Evolutionary conservation across 1,140 invertebrate species (phyloP), one percentile per base, ranked within the genome.

Genomic region (Rhynchophorus ferrugineus): DNA sequence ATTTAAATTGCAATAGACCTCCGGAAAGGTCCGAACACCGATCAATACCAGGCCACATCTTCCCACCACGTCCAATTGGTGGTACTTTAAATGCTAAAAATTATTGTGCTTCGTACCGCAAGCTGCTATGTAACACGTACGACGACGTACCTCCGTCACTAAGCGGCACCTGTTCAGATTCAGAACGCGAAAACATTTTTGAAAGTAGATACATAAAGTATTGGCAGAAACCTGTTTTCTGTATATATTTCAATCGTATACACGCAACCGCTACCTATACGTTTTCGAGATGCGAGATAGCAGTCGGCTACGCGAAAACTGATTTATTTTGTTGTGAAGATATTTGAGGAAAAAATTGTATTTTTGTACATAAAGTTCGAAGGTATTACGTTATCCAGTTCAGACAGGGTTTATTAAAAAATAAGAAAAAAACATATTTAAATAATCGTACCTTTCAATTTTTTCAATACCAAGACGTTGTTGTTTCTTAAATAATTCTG

Each of bases 171-270:
- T 50, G 48, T 50, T 49, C n/a, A n/a, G n/a, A 42, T 49, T 43
- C 24, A 43, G 37, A 18, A 44, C 48, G 48, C 48, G 44, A 50
- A 50, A 49, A 43, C 48, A n/a, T 50, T 50, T 50, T 50, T 50
- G 38, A 43, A 43, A 43, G 48, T 43, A 50, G 41, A 44, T 44
- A 49, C 22, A 50, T 50, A 50, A 50, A 44, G 48, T 50, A 50
- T 50, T 41, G 48, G 33, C 36, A 19, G 20, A n/a, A 47, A 47
- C 45, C 45, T 47, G 45, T 47, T 47, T 47, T 47, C 45, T n/a
- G 45, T 47, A 47, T 47, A 47, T 37, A 47, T 47, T 47, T 47
- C 22, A 47, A 34, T 47, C 45, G 34, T 47, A 47, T 45, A 47
- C 45, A 47, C 35, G 45, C 45, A 37, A 47, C 45, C 38, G 45